phyloP scores from a whole-genome alignment of 2,113 vertebrate species.

The Aegotheles bennettii region DNA sequence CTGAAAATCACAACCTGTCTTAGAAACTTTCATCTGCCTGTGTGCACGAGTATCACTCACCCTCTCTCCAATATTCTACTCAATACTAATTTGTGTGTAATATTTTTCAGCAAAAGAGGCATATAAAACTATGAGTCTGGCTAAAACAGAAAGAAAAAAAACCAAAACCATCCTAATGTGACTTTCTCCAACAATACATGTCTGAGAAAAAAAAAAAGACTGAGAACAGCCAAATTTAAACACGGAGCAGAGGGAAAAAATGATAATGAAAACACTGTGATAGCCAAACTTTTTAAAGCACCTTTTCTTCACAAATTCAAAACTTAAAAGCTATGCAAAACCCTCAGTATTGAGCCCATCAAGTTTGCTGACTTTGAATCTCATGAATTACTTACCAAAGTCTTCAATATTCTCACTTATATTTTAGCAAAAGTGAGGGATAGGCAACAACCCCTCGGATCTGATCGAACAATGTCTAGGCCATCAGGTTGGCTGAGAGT shows the following conservation, averaged over 20 bases:
- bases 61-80: neutral
- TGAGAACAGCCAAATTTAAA: neutral
- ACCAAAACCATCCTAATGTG: neutral
- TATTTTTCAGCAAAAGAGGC: neutral
- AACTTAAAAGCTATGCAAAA: neutral
- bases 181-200: neutral
- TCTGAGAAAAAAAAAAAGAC: neutral
- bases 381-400: neutral
- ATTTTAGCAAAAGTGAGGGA: neutral
- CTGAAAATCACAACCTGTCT: neutral
- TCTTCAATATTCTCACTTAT: neutral
- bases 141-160: neutral
- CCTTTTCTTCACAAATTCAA: neutral
- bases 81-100: neutral
- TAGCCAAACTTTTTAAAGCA: neutral
- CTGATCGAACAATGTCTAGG: neutral
- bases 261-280: neutral
- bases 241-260: neutral
- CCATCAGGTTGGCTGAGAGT: neutral
- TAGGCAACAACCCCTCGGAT: neutral
- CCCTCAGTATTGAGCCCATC: neutral
- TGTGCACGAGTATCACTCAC: rapidly evolving
- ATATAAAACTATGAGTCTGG: neutral
- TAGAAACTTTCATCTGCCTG: neutral
- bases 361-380: neutral